Conservation (phyloP, 2,797 vertebrate species). For the Labroides dimidiatus region DNA sequence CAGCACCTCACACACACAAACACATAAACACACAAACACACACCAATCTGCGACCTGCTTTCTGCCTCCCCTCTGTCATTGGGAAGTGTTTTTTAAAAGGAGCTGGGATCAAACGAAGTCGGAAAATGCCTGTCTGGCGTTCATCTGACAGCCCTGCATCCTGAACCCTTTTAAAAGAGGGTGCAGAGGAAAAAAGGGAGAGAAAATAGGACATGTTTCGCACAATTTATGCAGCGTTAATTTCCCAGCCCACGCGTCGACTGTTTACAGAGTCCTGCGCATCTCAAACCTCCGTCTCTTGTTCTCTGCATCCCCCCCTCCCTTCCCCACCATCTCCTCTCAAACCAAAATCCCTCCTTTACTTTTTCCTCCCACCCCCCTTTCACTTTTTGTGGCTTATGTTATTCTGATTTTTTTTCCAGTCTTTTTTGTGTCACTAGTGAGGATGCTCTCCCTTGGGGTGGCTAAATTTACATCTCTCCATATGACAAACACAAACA, state of each 20-base stretch:
- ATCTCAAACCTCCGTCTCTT: conserved; percentile 75
- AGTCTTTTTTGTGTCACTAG: conserved; percentile 73
- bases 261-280: conserved; percentile 81
- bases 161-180: conserved; percentile 78
- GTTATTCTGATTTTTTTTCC: conserved; percentile 74
- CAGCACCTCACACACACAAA: conserved; percentile 33
- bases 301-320: conserved; percentile 31
- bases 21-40: conserved; percentile 1
- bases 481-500: conserved; percentile 83
- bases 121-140: conserved; percentile 80
- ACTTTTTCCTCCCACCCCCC: conserved; percentile 43
- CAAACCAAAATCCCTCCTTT: conserved; percentile 69
- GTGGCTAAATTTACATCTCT: conserved; percentile 83
- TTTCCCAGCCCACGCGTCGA: conserved; percentile 81
- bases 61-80: conserved; percentile 72
- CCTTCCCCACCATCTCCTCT: conserved; percentile 35
- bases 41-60: conserved; percentile 61
- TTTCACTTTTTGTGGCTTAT: conserved; percentile 72
- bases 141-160: conserved; percentile 82
- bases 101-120: conserved; percentile 79
- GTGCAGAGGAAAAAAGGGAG: conserved; percentile 73
- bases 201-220: conserved; percentile 82
- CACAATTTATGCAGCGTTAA: conserved; percentile 84
- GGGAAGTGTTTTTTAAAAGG: conserved; percentile 74
- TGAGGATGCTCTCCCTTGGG: conserved; percentile 79